Evolutionary conservation across 2,888 invertebrate genomes (phyloP).

Genomic region (Archaeoteleia sp.): DNA sequence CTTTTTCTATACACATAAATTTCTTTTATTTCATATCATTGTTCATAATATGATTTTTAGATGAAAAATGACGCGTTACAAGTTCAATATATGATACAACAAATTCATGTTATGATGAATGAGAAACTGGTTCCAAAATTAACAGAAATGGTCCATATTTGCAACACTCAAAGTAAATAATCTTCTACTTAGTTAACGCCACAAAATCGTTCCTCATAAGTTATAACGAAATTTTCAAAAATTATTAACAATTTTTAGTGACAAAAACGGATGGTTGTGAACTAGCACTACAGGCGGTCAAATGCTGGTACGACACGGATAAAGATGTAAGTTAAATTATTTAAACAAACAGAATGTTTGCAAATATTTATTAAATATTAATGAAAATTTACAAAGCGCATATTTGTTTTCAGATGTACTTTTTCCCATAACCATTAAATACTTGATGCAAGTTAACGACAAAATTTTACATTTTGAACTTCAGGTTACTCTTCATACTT

Average conservation of each 20-base stretch:
- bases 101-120: slow-evolving; percentile 68
- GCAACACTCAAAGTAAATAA: too few relatives aligned
- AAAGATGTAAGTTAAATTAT: slow-evolving; percentile 39
- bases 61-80: slow-evolving; percentile 77
- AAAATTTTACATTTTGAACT: too few relatives aligned
- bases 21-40: not conserved
- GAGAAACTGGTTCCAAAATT: slow-evolving; percentile 52
- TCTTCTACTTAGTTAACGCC: too few relatives aligned
- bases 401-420: slow-evolving; percentile 10
- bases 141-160: slow-evolving; percentile 21
- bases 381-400: too few relatives aligned
- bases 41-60: too few relatives aligned
- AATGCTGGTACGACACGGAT: slow-evolving; percentile 58
- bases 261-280: slow-evolving; percentile 56
- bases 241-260: too few relatives aligned
- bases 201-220: too few relatives aligned
- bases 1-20: slow-evolving; percentile 51
- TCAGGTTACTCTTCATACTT: too few relatives aligned
- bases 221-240: too few relatives aligned
- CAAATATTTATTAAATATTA: not conserved
- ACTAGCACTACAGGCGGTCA: slow-evolving; percentile 54
- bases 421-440: slow-evolving; percentile 24
- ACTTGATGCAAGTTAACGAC: too few relatives aligned
- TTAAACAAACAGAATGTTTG: not conserved
- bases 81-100: slow-evolving; percentile 76